Evolutionary conservation across 1,140 invertebrate species (phyloP), one percentile per base, ranked within the genome.

Genomic region (Dendroctonus ponderosae): DNA sequence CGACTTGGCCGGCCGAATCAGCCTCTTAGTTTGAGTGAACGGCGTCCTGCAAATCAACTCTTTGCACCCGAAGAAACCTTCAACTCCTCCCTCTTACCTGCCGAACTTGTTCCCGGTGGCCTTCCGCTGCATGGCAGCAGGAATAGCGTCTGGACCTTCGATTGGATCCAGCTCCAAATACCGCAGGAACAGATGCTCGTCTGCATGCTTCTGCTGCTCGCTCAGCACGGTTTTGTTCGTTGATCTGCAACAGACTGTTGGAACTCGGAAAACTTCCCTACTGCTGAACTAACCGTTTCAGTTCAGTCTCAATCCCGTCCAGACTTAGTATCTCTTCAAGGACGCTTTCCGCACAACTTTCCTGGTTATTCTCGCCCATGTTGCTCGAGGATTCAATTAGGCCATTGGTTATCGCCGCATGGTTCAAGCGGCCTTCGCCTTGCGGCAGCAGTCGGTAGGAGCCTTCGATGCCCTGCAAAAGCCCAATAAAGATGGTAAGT

Each of bases 131-230:
- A 62, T 80, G 70, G 75, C 82, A 72, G 71, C 82, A 48, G 82
- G 83, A 49, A 80, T 81, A 5, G 82, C 80, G 69, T 87, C 81
- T 37, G 84, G 82, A 61, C 82, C 79, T 72, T 79, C 79, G 5
- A 84, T 77, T 1, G 90, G 89, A 76, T 92, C 91, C 59, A 93
- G 80, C 76, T 92, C 91, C 68, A 93, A 79, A 74, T 92, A 91
- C 63, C 89, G 62, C 12, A 93, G 82, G 77, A 92, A 92, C 49
- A 88, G 75, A 78, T 88, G 86, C 74, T 88, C 86, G 67, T 88
- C 86, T n/a, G 86, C 86, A 68, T 86, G 84, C 9, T 85, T 80
- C 68, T 88, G 86, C 62, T 87, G 81, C 11, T 86, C 81, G 67
- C 77, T 82, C 6, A 83, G 70, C 38, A 76, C 67, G 11, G 72